phyloP scores from a whole-genome alignment of 1,140 invertebrate genomes.

The Saccostrea glomerata region DNA sequence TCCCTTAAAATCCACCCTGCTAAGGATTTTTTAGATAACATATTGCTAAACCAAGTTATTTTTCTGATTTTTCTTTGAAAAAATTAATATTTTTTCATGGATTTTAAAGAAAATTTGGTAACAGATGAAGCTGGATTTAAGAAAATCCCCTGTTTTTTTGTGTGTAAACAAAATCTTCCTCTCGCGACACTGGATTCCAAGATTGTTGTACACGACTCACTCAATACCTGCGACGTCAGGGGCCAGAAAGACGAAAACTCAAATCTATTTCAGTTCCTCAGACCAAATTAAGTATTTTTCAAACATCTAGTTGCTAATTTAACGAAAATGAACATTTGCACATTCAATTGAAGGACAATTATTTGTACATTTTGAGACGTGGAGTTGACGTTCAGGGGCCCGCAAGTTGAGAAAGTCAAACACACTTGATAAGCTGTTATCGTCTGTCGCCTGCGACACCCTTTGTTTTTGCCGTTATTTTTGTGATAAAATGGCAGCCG shows the following conservation, averaged over 20 bases:
- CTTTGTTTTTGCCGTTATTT: conserved; percentile 22
- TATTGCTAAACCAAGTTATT: background rate
- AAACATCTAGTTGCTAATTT: conserved; percentile 39
- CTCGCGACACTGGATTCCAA: background rate
- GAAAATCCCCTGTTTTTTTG: background rate
- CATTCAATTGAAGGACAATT: conserved; percentile 29
- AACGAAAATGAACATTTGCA: conserved; percentile 33
- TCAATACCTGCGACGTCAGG: conserved; percentile 9
- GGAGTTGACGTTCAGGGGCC: background rate
- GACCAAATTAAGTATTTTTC: conserved; percentile 30
- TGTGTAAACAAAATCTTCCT: conserved; percentile 31
- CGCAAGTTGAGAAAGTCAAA: conserved; percentile 41
- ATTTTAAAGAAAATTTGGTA: conserved; percentile 16
- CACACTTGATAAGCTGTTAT: conserved; percentile 41
- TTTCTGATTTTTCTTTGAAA: background rate
- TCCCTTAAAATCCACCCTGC: no score
- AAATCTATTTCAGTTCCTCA: background rate
- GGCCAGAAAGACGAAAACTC: background rate
- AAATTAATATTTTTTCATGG: background rate
- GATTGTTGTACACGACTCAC: background rate
- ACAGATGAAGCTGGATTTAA: conserved; percentile 23
- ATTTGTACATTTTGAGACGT: conserved; percentile 42
- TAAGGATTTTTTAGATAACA: no score
- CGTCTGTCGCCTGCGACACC: background rate
- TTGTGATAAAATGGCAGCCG: conserved; percentile 12